Conservation (phyloP, 2,888 invertebrate species). For the Trissoscelio sp. region DNA sequence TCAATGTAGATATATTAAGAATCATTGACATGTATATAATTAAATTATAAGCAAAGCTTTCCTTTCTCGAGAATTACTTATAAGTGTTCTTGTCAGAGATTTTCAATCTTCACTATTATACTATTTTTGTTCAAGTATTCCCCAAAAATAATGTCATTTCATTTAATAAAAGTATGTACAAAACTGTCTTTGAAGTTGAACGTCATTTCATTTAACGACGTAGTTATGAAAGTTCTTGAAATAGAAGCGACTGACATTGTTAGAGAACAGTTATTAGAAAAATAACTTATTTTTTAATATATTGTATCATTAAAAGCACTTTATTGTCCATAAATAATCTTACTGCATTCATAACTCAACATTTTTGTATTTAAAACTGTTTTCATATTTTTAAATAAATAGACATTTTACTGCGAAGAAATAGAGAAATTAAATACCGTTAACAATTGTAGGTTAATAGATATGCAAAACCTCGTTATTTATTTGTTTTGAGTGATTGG, state of each 20-base stretch:
- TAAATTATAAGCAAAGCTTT: constrained; percentile 8
- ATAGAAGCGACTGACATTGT: constrained; percentile 5
- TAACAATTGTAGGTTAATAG: no score
- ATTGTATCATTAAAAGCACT: not conserved
- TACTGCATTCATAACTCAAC: not conserved
- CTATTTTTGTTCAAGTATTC: constrained; percentile 32
- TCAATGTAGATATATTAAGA: no score
- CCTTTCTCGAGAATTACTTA: not conserved
- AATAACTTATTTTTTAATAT: constrained; percentile 3
- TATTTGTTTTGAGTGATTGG: no score
- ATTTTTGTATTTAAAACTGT: no score
- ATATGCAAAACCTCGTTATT: no score
- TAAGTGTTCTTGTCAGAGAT: constrained; percentile 10
- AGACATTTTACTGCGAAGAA: no score
- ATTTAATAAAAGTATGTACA: constrained; percentile 42
- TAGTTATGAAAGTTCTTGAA: constrained; percentile 27
- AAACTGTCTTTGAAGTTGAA: constrained; percentile 40
- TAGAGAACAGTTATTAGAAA: constrained; percentile 10
- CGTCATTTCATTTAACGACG: constrained; percentile 46
- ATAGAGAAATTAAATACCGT: no score
- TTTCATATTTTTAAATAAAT: no score
- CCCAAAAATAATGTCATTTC: constrained; percentile 37
- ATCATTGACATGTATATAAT: not conserved
- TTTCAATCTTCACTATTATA: constrained; percentile 35
- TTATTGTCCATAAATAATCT: not conserved